Evolutionary conservation across 2,797 vertebrate genomes (phyloP), one percentile per base, ranked within the genome.

Genomic region (Amphiprion clarkii): DNA sequence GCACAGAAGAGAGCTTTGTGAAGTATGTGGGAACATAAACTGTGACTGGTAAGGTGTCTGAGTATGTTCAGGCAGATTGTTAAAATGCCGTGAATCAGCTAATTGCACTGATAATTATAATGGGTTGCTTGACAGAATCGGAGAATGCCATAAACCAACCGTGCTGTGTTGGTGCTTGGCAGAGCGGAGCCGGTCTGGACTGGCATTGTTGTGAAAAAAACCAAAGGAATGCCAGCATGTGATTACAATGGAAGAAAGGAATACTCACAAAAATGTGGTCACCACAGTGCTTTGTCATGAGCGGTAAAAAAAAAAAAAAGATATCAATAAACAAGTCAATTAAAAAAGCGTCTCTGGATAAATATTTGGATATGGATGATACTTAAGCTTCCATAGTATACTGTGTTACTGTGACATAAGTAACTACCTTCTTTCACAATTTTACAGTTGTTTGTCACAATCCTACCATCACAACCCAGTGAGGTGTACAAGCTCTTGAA

Each of bases 61-160:
- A 74, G 74, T 74, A 57, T 77, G 79, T 87, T 80, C 48, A 69
- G 33, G 53, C 77, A 33, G 73, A 60, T 63, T 79, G 67, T 80
- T 78, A 79, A 89, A 84, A 85, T 40, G 67, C 68, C 79, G 78
- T 84, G 84, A 89, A 90, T 89, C 81, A 85, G 76, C 71, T 89
- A 86, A 77, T 94, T 93, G 90, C 87, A 36, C 87, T 87, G 83
- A 87, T 84, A 87, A 89, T 87, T 90, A 89, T 81, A 71, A 89
- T 62, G 88, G 36, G 77, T 64, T 79, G 7, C 2, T 93, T 89
- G 73, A 80, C 83, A 89, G 74, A 65, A 89, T 73, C 83, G 73
- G 86, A 83, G 83, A 88, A 90, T 87, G 67, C 61, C 84, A 57
- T 88, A 87, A 94, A 91, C 81, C 78, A 84, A 66, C 62, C 65